Evolutionary conservation across 2,888 invertebrate species (phyloP).

Genomic region (Axea sp.): DNA sequence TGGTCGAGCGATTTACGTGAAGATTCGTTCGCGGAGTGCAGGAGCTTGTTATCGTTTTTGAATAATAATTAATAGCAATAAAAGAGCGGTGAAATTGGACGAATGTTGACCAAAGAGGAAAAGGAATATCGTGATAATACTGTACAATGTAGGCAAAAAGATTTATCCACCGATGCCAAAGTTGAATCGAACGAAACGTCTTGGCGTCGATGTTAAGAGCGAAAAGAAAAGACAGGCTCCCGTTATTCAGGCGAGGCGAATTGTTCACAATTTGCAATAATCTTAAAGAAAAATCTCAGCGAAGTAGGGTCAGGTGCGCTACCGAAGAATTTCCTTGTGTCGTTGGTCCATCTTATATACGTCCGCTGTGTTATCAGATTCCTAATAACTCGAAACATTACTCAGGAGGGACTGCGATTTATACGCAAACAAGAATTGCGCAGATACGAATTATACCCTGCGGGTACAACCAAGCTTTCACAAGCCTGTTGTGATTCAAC

Average conservation of each 20-base stretch:
- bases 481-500: conserved; percentile 62
- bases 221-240: conserved; percentile 53
- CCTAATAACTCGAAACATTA: conserved; percentile 69
- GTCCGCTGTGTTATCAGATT: conserved; percentile 68
- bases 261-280: conserved; percentile 63
- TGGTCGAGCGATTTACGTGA: conserved; percentile 62
- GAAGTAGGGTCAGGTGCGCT: conserved; percentile 68
- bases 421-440: conserved; percentile 61
- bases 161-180: conserved; percentile 47
- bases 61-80: conserved; percentile 58
- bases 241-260: conserved; percentile 53
- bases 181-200: conserved; percentile 49
- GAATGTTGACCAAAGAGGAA: conserved; percentile 4
- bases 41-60: conserved; percentile 56
- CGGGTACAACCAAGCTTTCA: conserved; percentile 61
- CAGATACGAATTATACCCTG: conserved; percentile 62
- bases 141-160: conserved; percentile 28
- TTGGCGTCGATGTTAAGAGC: conserved; percentile 50
- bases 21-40: conserved; percentile 45
- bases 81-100: conserved; percentile 27
- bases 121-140: conserved; percentile 41
- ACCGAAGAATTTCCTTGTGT: conserved; percentile 67
- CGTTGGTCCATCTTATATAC: conserved; percentile 59
- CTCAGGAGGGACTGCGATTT: conserved; percentile 63
- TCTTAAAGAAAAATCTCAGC: conserved; percentile 60